Conservation (phyloP, 1,140 invertebrate genomes). For the Tetramorium alpestre region DNA sequence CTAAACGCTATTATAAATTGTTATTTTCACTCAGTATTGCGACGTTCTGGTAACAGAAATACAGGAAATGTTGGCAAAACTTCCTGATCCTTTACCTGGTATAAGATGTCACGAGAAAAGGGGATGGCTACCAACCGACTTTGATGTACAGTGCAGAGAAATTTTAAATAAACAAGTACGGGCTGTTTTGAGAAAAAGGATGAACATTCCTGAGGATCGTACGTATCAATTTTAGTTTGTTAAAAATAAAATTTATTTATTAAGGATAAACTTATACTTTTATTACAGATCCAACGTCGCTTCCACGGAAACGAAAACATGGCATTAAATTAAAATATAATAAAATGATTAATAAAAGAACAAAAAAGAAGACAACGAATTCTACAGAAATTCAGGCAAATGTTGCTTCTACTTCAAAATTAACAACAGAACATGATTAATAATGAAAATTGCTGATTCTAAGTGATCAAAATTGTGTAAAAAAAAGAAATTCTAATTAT, state of each 20-base stretch:
- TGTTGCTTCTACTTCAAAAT: background rate
- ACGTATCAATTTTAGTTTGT: constrained; percentile 57
- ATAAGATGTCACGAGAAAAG: constrained; percentile 89
- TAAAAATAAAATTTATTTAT: background rate
- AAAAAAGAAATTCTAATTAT: background rate
- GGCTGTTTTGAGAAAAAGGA: constrained; percentile 85
- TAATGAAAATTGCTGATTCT: background rate
- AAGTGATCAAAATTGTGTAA: background rate
- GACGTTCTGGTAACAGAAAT: constrained; percentile 95
- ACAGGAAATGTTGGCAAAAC: constrained; percentile 90
- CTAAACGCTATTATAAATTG: background rate
- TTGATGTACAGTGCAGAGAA: constrained; percentile 89
- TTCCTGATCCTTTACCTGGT: constrained; percentile 88
- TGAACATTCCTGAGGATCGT: constrained; percentile 85
- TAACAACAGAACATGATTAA: background rate
- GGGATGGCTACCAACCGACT: constrained; percentile 91
- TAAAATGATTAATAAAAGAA: constrained; percentile 45
- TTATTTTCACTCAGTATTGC: constrained; percentile 87
- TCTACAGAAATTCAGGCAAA: constrained; percentile 14
- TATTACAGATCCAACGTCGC: constrained; percentile 66
- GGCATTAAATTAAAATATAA: constrained; percentile 48
- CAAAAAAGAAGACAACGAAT: constrained; percentile 4
- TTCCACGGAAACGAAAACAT: constrained; percentile 65
- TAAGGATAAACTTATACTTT: constrained; percentile 41
- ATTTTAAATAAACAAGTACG: constrained; percentile 89